These are phyloP conservation scores for Microplitis deprimator DNA, from an alignment of 2,888 invertebrate genomes.

Conservation along the genomic window DNA sequence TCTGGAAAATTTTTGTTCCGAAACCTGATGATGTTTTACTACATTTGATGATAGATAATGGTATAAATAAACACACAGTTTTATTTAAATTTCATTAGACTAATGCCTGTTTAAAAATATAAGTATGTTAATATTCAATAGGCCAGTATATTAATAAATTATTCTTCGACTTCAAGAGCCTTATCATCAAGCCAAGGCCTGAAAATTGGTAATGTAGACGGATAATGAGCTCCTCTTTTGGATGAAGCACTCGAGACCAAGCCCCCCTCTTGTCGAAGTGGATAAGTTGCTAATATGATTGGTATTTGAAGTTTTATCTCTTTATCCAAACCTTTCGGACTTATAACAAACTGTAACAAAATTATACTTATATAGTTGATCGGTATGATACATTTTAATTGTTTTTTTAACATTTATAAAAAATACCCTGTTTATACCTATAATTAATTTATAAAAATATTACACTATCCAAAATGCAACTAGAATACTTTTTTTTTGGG, in stretches of 20 bases:
- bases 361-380: conserved; percentile 13
- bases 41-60: no score
- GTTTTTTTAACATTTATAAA: no score
- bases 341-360: conserved; percentile 84
- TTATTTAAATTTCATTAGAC: no score
- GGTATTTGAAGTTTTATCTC: conserved; percentile 93
- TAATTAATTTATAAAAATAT: no score
- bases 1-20: no score
- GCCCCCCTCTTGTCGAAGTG: conserved; percentile 80
- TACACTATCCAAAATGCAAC: no score
- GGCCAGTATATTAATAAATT: conserved; percentile 37
- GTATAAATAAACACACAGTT: no score
- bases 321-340: conserved; percentile 92
- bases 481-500: no score
- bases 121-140: not conserved
- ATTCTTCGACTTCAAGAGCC: conserved; percentile 72
- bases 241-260: conserved; percentile 77
- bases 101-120: no score
- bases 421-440: no score
- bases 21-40: no score
- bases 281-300: conserved; percentile 93
- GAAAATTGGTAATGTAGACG: conserved; percentile 91
- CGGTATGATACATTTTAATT: not conserved
- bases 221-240: conserved; percentile 91
- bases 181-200: conserved; percentile 90